phyloP scores from a whole-genome alignment of 2,797 vertebrate species.

The Kryptolebias ocellatus region DNA sequence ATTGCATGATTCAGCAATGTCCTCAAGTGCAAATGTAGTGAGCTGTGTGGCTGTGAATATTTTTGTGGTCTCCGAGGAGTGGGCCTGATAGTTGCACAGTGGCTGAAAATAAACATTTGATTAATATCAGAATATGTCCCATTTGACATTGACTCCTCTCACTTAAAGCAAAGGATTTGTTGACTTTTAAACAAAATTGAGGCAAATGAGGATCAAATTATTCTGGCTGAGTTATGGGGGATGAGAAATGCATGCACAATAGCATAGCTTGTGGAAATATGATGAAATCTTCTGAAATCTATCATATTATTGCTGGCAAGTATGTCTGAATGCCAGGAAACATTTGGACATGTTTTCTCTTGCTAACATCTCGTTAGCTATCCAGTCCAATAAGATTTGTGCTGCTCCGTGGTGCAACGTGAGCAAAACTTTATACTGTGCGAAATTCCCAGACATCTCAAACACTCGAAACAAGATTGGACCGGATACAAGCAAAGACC shows the following conservation, averaged over 20 bases:
- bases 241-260: conserved; percentile 39
- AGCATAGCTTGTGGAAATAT: conserved; percentile 34
- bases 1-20: conserved; percentile 76
- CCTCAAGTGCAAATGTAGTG: conserved; percentile 62
- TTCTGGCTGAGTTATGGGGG: conserved; percentile 19
- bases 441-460: conserved; percentile 25
- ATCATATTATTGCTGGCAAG: conserved; percentile 22
- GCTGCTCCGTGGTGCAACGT: background rate
- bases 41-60: conserved; percentile 60
- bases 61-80: conserved; percentile 23
- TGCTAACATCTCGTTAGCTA: conserved; percentile 29
- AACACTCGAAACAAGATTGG: conserved; percentile 27
- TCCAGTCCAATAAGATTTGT: conserved; percentile 17
- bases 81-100: conserved; percentile 32
- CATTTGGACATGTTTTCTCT: conserved; percentile 39
- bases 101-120: conserved; percentile 44
- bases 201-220: conserved; percentile 28
- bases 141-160: conserved; percentile 45
- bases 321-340: conserved; percentile 13
- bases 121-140: conserved; percentile 45
- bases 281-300: conserved; percentile 61
- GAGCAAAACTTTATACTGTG: conserved; percentile 9
- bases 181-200: conserved; percentile 43
- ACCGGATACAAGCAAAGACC: conserved; percentile 47
- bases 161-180: conserved; percentile 46